Evolutionary conservation across 2,888 invertebrate species (phyloP).

Genomic region (Herminia tarsipennalis): DNA sequence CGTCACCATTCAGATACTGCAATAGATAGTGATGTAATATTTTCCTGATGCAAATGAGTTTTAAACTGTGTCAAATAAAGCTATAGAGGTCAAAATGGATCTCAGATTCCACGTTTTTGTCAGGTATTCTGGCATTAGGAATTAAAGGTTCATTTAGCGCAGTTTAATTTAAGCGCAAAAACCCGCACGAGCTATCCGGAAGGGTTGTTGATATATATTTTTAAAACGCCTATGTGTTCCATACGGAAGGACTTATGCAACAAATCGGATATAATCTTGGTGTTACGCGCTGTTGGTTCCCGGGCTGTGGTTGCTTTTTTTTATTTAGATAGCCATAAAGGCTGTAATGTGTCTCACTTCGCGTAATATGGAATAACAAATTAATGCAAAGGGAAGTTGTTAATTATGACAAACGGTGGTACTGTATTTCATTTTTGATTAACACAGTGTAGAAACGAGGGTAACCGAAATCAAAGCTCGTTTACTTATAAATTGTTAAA

Average conservation of each 20-base stretch:
- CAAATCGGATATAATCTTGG: constrained; percentile 51
- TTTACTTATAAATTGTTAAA: no score
- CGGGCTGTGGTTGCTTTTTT: not conserved
- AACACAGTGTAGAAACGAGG: no score
- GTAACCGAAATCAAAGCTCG: no score
- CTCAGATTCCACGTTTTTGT: constrained; percentile 43
- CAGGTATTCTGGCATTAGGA: constrained; percentile 43
- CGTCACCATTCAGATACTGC: no score
- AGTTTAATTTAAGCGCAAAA: constrained; percentile 53
- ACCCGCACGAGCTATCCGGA: constrained; percentile 51
- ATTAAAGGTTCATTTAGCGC: constrained; percentile 56
- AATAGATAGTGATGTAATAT: no score
- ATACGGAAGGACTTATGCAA: constrained; percentile 46
- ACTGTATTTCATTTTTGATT: no score
- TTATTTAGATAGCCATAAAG: constrained; percentile 1
- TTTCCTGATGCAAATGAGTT: no score
- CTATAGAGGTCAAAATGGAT: constrained; percentile 16
- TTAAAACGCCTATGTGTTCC: constrained; percentile 48
- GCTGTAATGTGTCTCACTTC: not conserved
- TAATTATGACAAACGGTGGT: not conserved
- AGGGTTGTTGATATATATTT: constrained; percentile 38
- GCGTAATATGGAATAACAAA: not conserved
- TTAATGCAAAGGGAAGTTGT: no score
- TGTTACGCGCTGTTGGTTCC: constrained; percentile 18
- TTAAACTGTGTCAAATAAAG: constrained; percentile 17